These are phyloP conservation scores for Nyctibius grandis DNA, from an alignment of 2,797 vertebrate species.

Conservation along the genomic window DNA sequence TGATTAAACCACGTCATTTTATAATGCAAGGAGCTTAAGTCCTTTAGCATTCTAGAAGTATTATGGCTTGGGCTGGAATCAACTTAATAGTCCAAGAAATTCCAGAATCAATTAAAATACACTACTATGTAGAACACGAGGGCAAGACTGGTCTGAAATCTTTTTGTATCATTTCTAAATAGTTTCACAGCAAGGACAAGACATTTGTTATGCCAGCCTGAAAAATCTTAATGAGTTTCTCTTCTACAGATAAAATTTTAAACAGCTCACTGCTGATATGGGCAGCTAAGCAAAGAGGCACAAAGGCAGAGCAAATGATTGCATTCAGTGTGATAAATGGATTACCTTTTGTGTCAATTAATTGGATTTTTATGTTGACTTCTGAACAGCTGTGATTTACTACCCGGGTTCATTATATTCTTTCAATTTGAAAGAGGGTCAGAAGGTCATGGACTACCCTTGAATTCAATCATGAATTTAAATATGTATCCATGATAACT, in stretches of 20 bases:
- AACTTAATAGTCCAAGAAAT: not conserved
- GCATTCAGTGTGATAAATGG: not conserved
- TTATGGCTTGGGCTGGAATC: not conserved
- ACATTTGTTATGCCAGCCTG: not conserved
- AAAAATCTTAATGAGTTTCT: not conserved
- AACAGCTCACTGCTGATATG: not conserved
- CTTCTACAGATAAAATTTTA: not conserved
- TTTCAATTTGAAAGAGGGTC: not conserved
- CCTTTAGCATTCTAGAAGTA: not conserved
- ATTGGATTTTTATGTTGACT: conserved; percentile 1
- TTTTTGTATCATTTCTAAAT: not conserved
- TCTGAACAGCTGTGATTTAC: not conserved
- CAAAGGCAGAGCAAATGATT: not conserved
- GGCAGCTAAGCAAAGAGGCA: not conserved
- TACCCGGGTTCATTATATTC: not conserved
- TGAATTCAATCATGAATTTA: not conserved
- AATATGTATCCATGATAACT: not conserved
- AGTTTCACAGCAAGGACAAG: not conserved
- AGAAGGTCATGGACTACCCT: not conserved
- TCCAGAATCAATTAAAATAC: not conserved
- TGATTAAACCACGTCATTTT: not conserved
- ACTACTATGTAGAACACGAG: not conserved
- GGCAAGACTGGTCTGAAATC: not conserved
- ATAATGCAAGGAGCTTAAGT: not conserved
- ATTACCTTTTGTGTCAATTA: not conserved